Base-by-base conservation (phyloP, 2,888 invertebrate genomes). In the Epistrophe eligans region DNA sequence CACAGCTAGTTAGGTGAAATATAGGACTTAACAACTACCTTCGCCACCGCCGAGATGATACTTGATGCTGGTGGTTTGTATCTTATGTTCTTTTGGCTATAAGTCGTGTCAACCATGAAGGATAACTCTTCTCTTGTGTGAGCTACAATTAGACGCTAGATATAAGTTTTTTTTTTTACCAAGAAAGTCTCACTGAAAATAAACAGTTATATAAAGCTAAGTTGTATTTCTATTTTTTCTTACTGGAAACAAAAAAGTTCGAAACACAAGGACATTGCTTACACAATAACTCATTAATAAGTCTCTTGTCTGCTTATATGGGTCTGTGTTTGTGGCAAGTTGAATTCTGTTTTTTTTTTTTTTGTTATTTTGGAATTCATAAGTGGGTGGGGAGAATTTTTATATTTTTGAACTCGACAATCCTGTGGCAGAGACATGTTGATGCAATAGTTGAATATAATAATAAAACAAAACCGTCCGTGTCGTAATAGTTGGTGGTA, bases 231-330 rank as follows among this genome's bases (percentile, higher is more conserved):
- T 35, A 0, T 11, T 11, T 11, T 11, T 24, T 40, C 4, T 7
- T 11, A 24, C 24, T 24, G 13, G 6, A 6, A 15, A 3, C 9
- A 38, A 57, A 64, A 43, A 67, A 17, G 57, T 64, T 28, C 10
- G 28, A 45, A 38, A 28, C 40, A 52, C 66, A 67, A 72, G 43
- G 67, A 77, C 81, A 67, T n/a, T 62, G 60, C 55, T 55, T 38
- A 77, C 77, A 73, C 76, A 81, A 85, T 85, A 73, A 85, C 70
- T 82, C 73, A 85, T 81, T 85, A 77, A 81, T 67, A 58, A 45
- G 50, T 66, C 71, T 58, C 64, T 60, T 45, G 76, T 67, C 24
- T 35, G 43, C 24, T 24, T 24, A 24, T 72, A 57, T 35, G 35
- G 13, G 32, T 7, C 32, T 32, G 32, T 24, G 24, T 24, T 66